These are phyloP conservation scores for Frieseomelitta varia DNA, from an alignment of 1,140 invertebrate species.

Conservation along the genomic window DNA sequence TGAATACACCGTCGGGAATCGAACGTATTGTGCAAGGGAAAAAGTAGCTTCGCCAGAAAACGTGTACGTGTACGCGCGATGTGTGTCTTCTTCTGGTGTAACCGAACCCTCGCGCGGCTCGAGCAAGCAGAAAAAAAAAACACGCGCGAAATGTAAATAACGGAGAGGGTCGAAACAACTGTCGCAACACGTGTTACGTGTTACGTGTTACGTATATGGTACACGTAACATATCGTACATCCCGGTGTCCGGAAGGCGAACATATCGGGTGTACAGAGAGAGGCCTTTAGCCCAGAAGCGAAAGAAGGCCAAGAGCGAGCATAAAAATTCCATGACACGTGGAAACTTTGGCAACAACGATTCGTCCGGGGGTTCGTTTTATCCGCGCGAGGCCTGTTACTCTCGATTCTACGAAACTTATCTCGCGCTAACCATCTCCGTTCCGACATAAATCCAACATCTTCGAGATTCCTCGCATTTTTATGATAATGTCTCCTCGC, in stretches of 20 bases:
- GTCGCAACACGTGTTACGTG: neutral
- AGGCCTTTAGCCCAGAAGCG: neutral
- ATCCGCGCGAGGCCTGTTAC: neutral
- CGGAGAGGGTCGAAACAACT: neutral
- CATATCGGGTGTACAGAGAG: neutral
- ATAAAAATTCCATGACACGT: slow-evolving; percentile 46
- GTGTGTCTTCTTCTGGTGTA: neutral
- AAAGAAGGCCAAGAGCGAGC: neutral
- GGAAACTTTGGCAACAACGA: slow-evolving; percentile 28
- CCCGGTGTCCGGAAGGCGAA: neutral
- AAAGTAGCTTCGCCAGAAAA: neutral
- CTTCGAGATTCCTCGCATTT: slow-evolving; percentile 44
- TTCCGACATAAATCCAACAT: slow-evolving; percentile 36
- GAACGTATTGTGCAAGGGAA: slow-evolving; percentile 34
- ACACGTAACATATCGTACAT: neutral
- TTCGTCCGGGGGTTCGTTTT: slow-evolving; percentile 18
- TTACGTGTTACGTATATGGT: no score
- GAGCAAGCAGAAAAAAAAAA: neutral
- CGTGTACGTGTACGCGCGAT: neutral
- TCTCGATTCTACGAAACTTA: slow-evolving; percentile 34
- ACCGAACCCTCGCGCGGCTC: neutral
- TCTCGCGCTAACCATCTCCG: slow-evolving; percentile 34
- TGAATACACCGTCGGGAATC: slow-evolving; percentile 47
- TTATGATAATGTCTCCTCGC: slow-evolving; percentile 46
- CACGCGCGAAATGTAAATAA: neutral